Evolutionary conservation across 1,140 invertebrate species (phyloP).

Genomic region (Drosophila neocordata): DNA sequence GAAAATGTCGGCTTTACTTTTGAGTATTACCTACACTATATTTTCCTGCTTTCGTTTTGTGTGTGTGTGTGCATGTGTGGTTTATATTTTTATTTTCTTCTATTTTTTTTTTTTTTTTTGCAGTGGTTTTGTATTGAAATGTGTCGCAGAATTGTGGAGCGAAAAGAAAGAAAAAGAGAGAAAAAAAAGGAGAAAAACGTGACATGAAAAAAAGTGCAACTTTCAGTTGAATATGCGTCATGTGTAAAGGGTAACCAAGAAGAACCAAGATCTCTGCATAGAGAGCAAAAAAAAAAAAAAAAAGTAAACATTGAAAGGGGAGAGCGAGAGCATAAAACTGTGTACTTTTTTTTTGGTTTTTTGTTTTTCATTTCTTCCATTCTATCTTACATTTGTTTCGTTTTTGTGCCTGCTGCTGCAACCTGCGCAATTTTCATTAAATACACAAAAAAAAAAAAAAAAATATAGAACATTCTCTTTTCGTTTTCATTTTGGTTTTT

Average conservation of each 20-base stretch:
- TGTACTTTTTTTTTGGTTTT: neutral
- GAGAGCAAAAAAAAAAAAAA: neutral
- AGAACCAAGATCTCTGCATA: neutral
- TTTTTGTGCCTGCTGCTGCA: conserved; percentile 34
- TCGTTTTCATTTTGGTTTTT: neutral
- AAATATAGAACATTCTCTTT: conserved; percentile 1
- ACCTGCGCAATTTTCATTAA: conserved; percentile 59
- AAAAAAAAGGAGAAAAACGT: too few species aligned
- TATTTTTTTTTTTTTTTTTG: neutral
- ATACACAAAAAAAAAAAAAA: conserved; percentile 11
- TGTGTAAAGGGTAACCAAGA: conserved; percentile 17
- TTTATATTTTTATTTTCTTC: conserved; percentile 11
- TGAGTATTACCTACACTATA: neutral
- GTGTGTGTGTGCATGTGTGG: neutral
- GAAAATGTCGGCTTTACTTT: neutral
- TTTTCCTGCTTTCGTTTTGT: too few species aligned
- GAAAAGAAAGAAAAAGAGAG: conserved; percentile 9
- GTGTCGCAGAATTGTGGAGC: conserved; percentile 27
- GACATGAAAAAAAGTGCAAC: conserved; percentile 40
- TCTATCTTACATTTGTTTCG: neutral
- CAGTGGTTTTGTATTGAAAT: conserved; percentile 43
- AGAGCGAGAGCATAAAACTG: neutral
- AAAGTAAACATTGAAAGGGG: neutral
- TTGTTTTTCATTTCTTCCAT: neutral
- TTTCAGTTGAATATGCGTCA: conserved; percentile 47